Evolutionary conservation across 1,140 invertebrate genomes (phyloP), one percentile per base, ranked within the genome.

Genomic region (Melanaphis sacchari): DNA sequence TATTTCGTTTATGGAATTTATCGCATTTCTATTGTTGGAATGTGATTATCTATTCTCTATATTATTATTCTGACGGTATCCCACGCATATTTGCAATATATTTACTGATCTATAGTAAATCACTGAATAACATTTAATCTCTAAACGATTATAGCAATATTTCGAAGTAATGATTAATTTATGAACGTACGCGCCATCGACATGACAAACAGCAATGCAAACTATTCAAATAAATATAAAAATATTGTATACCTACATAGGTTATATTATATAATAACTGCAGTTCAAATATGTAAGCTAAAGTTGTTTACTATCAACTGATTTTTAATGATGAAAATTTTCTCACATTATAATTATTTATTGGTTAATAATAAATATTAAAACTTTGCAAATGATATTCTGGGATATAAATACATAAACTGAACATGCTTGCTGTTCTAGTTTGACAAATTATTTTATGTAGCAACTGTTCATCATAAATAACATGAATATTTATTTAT

Each of bases 401-500:
- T n/a, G 31, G 59, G 31, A 76, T 76, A 76, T 76, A 76, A 18
- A 76, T 76, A 76, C 1, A 76, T n/a, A 66, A n/a, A 76, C 59
- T 76, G 36, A 76, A 76, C 59, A 76, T 76, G 15, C n/a, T 76
- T 76, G 59, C 31, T 76, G 15, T 76, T 76, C 59, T 76, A 76
- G 59, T 76, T 76, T n/a, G 59, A 76, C 59, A 76, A 76, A 76
- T 76, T 76, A 76, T 76, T 76, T 31, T 76, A 76, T n/a, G 59
- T 76, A 76, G 22, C 31, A 76, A 76, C 59, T 15, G 59, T 36
- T 15, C 59, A 76, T 76, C 59, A 76, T 76, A n/a, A 66, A 76
- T 76, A n/a, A 76, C 31, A 76, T 15, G n/a, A 76, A 76, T 76
- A 76, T 76, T 76, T 76, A 76, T 76, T 76, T 76, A 66, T 76